Conservation (phyloP, 2,888 invertebrate species). For the Dinocampus coccinellae region DNA sequence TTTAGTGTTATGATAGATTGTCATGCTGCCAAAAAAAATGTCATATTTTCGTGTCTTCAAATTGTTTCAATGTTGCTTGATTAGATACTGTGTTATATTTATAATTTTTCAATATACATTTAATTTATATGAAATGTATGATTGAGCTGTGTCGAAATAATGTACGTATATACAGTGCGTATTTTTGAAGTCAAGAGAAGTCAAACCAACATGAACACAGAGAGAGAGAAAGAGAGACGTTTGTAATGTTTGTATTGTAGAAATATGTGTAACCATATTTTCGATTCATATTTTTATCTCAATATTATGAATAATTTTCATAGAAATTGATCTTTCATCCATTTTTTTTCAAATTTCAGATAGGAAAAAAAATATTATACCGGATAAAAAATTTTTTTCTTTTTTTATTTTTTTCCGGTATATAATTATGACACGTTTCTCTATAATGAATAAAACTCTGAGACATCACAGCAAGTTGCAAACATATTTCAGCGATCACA, state of each 20-base stretch:
- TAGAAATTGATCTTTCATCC: neutral
- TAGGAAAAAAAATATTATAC: neutral
- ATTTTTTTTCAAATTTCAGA: neutral
- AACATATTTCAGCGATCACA: constrained; percentile 54
- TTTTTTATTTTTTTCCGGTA: neutral
- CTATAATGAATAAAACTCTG: constrained; percentile 36
- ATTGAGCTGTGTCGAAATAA: neutral
- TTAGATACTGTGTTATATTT: neutral
- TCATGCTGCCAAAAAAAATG: neutral
- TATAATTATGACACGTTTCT: constrained; percentile 34
- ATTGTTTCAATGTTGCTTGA: neutral
- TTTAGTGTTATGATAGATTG: neutral
- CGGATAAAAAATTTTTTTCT: neutral
- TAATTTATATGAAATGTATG: neutral
- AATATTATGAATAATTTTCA: neutral
- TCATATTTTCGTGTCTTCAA: neutral
- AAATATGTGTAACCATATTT: neutral
- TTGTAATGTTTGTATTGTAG: neutral
- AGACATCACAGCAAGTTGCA: constrained; percentile 44
- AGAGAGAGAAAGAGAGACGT: constrained; percentile 37
- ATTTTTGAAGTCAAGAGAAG: constrained; percentile 50
- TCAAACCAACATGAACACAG: constrained; percentile 60
- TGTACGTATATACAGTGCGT: constrained; percentile 9
- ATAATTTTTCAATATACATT: constrained; percentile 1
- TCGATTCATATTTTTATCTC: neutral